phyloP scores from a whole-genome alignment of 2,888 invertebrate genomes.

The Globia sparganii region DNA sequence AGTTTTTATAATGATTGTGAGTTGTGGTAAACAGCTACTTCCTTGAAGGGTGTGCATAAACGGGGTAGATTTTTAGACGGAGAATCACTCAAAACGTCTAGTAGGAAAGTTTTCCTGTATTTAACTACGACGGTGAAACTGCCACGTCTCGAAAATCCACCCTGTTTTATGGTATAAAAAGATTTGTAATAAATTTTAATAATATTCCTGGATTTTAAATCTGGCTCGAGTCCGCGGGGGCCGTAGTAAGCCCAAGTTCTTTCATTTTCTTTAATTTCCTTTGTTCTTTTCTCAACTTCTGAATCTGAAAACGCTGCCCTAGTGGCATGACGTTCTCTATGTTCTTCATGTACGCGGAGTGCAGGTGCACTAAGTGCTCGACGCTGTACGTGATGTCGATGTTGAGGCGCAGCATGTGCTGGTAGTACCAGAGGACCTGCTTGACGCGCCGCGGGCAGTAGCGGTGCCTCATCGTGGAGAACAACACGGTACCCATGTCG shows the following conservation, averaged over 20 bases:
- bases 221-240: too few relatives aligned
- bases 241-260: background rate
- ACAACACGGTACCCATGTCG: conserved; percentile 61
- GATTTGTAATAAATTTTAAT: background rate
- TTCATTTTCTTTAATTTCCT: fast-evolving
- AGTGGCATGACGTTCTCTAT: background rate
- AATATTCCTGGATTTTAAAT: background rate
- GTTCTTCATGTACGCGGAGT: conserved; percentile 26
- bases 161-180: background rate
- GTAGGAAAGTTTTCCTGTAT: background rate
- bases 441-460: background rate
- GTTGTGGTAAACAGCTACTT: background rate
- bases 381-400: conserved; percentile 74
- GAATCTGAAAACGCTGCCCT: fast-evolving
- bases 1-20: background rate
- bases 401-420: conserved; percentile 65
- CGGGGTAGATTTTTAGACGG: background rate
- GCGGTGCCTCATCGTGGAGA: conserved; percentile 24
- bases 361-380: conserved; percentile 65
- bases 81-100: background rate
- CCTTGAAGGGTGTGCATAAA: background rate
- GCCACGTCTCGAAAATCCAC: background rate
- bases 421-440: conserved; percentile 65
- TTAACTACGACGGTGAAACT: background rate
- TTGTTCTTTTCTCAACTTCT: background rate